Conservation (phyloP, 2,888 invertebrate genomes). For the Sinelater perroti region DNA sequence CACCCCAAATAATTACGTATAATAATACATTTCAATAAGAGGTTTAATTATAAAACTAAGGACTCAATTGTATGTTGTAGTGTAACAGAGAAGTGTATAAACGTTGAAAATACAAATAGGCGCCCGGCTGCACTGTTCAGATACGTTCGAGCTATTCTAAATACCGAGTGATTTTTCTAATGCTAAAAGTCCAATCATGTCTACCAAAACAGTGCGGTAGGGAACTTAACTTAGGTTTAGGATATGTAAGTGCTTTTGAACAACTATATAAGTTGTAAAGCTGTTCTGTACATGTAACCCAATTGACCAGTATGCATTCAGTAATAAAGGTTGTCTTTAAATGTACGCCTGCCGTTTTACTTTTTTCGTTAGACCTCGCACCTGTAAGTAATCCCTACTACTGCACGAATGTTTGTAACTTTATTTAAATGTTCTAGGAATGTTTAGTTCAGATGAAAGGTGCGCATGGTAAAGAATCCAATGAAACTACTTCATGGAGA, state of each 20-base stretch:
- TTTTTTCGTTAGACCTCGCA: too few species aligned
- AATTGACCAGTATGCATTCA: constrained; percentile 67
- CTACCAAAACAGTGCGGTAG: constrained; percentile 53
- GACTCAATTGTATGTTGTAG: constrained; percentile 60
- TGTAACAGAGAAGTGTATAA: constrained; percentile 38
- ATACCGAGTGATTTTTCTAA: constrained; percentile 42
- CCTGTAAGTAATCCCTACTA: too few species aligned
- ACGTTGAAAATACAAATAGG: constrained; percentile 40
- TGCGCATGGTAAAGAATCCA: too few species aligned
- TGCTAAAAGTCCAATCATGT: constrained; percentile 38
- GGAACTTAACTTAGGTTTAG: constrained; percentile 58
- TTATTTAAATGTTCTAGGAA: too few species aligned
- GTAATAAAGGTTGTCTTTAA: constrained; percentile 67
- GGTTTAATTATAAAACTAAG: constrained; percentile 52
- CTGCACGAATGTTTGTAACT: too few species aligned
- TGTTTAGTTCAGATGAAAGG: too few species aligned
- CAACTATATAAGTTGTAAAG: constrained; percentile 61
- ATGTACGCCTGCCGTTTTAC: constrained; percentile 51
- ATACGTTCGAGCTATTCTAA: constrained; percentile 52
- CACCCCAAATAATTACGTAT: constrained; percentile 54
- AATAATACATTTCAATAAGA: constrained; percentile 59
- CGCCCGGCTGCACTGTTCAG: constrained; percentile 55
- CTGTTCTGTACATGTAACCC: constrained; percentile 63
- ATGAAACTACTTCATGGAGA: too few species aligned
- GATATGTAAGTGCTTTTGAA: constrained; percentile 63